Percentiles rank a stretch among this genome's conserved stretches.
Evolutionary conservation across 2,797 vertebrate species (phyloP).

Genomic region (Tragelaphus eurycerus): DNA sequence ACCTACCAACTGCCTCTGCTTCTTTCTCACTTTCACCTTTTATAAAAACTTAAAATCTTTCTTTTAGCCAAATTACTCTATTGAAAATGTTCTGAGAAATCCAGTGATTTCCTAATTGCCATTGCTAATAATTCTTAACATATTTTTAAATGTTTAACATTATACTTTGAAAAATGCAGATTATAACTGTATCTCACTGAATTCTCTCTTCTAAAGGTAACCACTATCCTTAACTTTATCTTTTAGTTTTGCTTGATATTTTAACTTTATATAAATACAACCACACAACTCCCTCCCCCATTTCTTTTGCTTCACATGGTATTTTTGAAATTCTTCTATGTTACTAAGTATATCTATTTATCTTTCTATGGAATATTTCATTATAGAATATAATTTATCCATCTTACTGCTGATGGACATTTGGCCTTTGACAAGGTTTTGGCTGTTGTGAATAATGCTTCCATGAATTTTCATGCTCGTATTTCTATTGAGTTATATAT

Average conservation of each 20-base stretch:
- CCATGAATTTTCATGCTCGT: background rate
- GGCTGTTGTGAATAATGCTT: background rate
- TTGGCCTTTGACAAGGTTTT: background rate
- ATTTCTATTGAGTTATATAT: background rate
- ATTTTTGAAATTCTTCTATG: background rate
- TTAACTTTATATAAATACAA: background rate
- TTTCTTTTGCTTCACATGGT: background rate
- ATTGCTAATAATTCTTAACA: background rate
- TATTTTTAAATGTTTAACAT: background rate
- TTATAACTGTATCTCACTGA: background rate
- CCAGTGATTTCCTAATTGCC: background rate
- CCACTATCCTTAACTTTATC: background rate
- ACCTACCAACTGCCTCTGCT: background rate
- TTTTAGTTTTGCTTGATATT: background rate
- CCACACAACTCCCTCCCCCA: background rate
- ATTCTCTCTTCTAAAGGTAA: background rate
- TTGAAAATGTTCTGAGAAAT: conserved; percentile 18
- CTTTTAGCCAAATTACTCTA: background rate
- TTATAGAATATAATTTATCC: background rate
- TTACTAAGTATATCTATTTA: background rate
- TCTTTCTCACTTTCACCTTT: background rate
- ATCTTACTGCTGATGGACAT: background rate
- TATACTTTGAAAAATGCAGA: background rate
- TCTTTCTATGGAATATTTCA: background rate
- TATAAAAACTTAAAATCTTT: background rate